These are phyloP conservation scores for Ypsolopha scabrella DNA, from an alignment of 2,888 invertebrate species.

Conservation along the genomic window DNA sequence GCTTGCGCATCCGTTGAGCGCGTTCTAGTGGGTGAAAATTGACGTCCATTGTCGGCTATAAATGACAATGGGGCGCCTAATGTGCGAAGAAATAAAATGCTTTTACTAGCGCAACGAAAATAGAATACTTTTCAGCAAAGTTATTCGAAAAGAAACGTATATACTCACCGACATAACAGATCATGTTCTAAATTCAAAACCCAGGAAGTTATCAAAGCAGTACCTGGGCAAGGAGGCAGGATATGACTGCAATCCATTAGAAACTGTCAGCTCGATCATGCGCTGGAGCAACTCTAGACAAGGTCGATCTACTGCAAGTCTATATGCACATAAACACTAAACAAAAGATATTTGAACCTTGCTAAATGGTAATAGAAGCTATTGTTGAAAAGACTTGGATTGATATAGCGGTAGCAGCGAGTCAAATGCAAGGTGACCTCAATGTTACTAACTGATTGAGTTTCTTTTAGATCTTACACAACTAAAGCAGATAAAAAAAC, in stretches of 20 bases:
- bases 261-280: slow-evolving; percentile 30
- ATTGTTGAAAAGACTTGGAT: slow-evolving; percentile 10
- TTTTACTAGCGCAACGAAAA: background rate
- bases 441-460: slow-evolving; percentile 12
- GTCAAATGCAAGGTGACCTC: slow-evolving; percentile 48
- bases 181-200: slow-evolving; percentile 4
- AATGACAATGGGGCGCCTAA: background rate
- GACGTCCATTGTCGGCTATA: background rate
- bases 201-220: background rate
- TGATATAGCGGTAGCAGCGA: slow-evolving; percentile 18
- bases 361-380: slow-evolving; percentile 18
- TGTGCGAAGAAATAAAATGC: background rate
- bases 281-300: slow-evolving; percentile 43
- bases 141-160: too few species aligned
- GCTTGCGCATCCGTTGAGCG: background rate
- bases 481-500: background rate
- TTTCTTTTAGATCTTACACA: background rate
- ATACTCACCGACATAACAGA: slow-evolving; percentile 12
- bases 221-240: slow-evolving; percentile 40
- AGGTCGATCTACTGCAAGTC: slow-evolving; percentile 47
- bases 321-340: slow-evolving; percentile 19
- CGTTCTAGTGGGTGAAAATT: background rate
- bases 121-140: background rate
- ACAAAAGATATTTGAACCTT: slow-evolving; percentile 19
- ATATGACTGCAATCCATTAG: slow-evolving; percentile 47